These are phyloP conservation scores for Morone chrysops DNA, from an alignment of 2,113 vertebrate species.

Conservation along the genomic window DNA sequence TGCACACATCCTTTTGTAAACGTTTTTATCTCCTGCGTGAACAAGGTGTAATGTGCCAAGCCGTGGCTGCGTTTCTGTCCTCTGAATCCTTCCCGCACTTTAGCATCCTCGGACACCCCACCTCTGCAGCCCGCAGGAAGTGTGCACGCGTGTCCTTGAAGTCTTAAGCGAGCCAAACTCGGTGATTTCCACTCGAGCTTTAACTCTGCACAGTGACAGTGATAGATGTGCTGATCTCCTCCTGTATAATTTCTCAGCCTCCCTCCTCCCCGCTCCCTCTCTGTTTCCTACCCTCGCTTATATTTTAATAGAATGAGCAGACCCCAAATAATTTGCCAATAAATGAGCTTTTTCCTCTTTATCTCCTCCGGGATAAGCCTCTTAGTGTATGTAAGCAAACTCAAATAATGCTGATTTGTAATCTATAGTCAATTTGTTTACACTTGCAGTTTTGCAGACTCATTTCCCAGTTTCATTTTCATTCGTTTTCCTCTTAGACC, in stretches of 20 bases:
- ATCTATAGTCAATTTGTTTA: slow-evolving; percentile 58
- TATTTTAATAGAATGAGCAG: slow-evolving; percentile 34
- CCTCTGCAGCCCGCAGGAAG: slow-evolving; percentile 28
- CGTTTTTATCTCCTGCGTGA: not conserved
- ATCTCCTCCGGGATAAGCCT: slow-evolving; percentile 44
- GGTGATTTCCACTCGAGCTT: slow-evolving; percentile 60
- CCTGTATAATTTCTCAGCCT: slow-evolving; percentile 45
- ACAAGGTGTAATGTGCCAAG: slow-evolving; percentile 12
- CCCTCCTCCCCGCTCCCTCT: not conserved
- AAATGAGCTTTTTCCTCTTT: slow-evolving; percentile 46
- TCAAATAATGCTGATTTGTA: slow-evolving; percentile 61
- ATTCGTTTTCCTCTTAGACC: no score
- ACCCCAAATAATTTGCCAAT: slow-evolving; percentile 32
- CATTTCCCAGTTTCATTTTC: slow-evolving; percentile 42
- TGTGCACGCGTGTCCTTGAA: slow-evolving; percentile 70
- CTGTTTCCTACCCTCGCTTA: not conserved
- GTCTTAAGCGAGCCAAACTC: slow-evolving; percentile 47
- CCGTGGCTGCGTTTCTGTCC: not conserved
- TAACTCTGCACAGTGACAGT: slow-evolving; percentile 68
- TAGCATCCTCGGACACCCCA: not conserved
- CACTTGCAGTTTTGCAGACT: slow-evolving; percentile 41
- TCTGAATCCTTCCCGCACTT: not conserved
- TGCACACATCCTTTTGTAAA: not conserved
- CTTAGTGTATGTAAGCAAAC: slow-evolving; percentile 41
- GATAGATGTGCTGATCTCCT: slow-evolving; percentile 74